Evolutionary conservation across 2,113 vertebrate genomes (phyloP).

Genomic region (Spheniscus mendiculus): DNA sequence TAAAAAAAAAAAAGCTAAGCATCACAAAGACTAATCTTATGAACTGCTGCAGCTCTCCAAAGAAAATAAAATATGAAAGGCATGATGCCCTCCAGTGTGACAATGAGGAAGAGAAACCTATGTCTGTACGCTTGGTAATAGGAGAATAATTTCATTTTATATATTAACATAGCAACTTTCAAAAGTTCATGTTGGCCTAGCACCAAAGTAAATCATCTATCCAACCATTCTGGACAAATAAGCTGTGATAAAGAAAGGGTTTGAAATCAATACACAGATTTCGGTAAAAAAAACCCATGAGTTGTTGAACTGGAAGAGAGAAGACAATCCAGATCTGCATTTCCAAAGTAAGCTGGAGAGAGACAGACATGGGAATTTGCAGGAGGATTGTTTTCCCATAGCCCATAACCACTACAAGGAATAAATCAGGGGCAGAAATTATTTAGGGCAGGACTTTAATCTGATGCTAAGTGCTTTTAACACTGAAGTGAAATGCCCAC

Average conservation of each 20-base stretch:
- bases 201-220: neutral
- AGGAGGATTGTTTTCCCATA: neutral
- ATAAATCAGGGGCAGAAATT: constrained; percentile 42
- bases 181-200: neutral
- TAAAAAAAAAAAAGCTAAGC: neutral
- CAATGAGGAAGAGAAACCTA: neutral
- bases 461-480: constrained; percentile 21
- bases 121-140: accelerated
- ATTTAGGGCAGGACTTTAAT: neutral
- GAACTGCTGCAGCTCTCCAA: neutral
- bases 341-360: neutral
- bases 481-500: neutral
- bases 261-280: neutral
- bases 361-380: neutral
- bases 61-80: neutral
- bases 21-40: neutral
- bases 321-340: neutral
- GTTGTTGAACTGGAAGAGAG: neutral
- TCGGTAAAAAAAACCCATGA: neutral
- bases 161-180: neutral
- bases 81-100: neutral
- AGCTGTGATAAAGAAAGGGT: neutral
- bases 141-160: neutral
- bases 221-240: neutral
- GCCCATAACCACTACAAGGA: neutral